These are phyloP conservation scores for Urechis unicinctus DNA, from an alignment of 2,888 invertebrate genomes.

Conservation along the genomic window DNA sequence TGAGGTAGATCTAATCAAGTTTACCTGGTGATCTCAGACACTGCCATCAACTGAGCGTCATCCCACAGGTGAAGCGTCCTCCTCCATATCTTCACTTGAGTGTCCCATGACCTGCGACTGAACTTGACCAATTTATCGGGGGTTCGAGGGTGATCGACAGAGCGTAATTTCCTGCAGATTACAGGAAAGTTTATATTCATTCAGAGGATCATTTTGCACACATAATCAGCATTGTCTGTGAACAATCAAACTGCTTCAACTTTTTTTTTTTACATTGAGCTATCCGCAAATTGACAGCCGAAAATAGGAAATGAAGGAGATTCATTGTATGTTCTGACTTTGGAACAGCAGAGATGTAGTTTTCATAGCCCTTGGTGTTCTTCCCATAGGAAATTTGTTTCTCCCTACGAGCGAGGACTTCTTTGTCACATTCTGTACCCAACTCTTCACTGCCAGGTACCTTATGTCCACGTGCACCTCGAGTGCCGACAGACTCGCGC, in stretches of 20 bases:
- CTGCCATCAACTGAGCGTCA: no score
- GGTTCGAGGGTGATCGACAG: slow-evolving; percentile 74
- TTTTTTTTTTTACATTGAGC: no score
- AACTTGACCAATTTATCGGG: slow-evolving; percentile 82
- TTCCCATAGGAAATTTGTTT: slow-evolving; percentile 95
- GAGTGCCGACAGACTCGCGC: background rate
- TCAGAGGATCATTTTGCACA: no score
- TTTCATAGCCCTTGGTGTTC: slow-evolving; percentile 79
- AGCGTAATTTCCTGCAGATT: slow-evolving; percentile 55
- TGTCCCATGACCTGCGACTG: slow-evolving; percentile 89
- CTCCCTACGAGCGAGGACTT: slow-evolving; percentile 68
- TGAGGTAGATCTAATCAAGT: no score
- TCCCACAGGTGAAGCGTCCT: slow-evolving; percentile 64
- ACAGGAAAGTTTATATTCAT: no score
- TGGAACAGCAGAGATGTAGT: slow-evolving; percentile 65
- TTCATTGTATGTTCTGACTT: slow-evolving; percentile 53
- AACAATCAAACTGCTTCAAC: no score
- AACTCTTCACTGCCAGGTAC: background rate
- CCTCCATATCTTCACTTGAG: slow-evolving; percentile 79
- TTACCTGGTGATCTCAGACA: no score
- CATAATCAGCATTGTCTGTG: no score
- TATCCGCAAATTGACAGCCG: no score
- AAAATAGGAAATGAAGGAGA: background rate
- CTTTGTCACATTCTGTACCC: slow-evolving; percentile 65
- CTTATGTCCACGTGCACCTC: background rate